Evolutionary conservation across 2,888 invertebrate species (phyloP), one percentile per base, ranked within the genome.

Genomic region (Maniola hyperantus): DNA sequence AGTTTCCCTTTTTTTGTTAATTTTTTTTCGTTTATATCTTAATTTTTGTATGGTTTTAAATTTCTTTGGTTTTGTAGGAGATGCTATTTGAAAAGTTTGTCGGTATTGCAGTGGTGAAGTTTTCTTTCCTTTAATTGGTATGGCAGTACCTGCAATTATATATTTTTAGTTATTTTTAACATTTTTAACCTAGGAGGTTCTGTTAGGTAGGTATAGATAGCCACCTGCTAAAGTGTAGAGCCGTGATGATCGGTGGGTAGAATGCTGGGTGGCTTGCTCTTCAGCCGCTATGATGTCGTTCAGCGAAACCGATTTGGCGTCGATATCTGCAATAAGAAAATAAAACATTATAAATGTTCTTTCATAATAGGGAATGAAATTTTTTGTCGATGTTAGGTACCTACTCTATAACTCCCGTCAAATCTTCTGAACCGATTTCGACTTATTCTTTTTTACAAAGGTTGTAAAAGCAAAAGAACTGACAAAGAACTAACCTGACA

Each of bases 261-360:
- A 34, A 15, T 2, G 13, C 15, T 53, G 53, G 5, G 8, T 6
- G 11, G 15, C 33, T 65, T 77, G 74, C n/a, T 80, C 74, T 74
- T 89, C 90, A 44, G 84, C 82, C 42, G 79, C 84, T 68, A 91
- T 84, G 34, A 85, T 76, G 70, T 89, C 83, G 77, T 91, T 91
- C 68, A 91, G 76, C 44, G 90, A 90, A 74, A 90, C 77, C 44
- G 91, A 73, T 73, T 89, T 91, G 26, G 84, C 84, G 55, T 74
- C 72, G 67, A 81, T 72, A 79, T 78, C 91, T 91, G 82, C 58
- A 78, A 73, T 53, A 66, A 51, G 51, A 15, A 64, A 57, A 39
- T 50, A 67, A 55, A 55, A 18, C 8, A 18, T 48, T 26, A 26
- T 2, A 26, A 26, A 26, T 26, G n/a, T n/a, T n/a, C n/a, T n/a